These are phyloP conservation scores for Piezodorus guildinii DNA, from an alignment of 1,140 invertebrate genomes.

Conservation along the genomic window DNA sequence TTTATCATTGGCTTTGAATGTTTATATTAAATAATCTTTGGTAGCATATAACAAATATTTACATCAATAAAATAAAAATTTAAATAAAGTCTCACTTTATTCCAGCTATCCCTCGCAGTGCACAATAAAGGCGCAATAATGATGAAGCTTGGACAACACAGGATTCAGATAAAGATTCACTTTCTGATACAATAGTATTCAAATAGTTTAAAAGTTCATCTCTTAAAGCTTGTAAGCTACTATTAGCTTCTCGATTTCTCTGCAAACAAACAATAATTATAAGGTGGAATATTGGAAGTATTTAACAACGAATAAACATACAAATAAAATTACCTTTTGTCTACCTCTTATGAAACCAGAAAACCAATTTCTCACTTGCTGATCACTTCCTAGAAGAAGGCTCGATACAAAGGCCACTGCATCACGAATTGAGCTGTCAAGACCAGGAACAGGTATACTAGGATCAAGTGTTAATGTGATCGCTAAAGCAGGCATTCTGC, in stretches of 20 bases:
- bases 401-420: conserved; percentile 80
- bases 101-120: conserved; percentile 79
- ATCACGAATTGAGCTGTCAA: conserved; percentile 34
- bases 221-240: conserved; percentile 59
- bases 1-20: too few species aligned
- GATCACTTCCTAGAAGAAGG: conserved; percentile 79
- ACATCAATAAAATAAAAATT: background rate
- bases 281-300: background rate
- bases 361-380: conserved; percentile 82
- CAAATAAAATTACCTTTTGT: conserved; percentile 55
- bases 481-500: conserved; percentile 76
- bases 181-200: conserved; percentile 38
- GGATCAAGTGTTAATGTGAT: conserved; percentile 58
- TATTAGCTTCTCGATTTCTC: conserved; percentile 60
- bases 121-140: conserved; percentile 76
- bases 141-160: conserved; percentile 70
- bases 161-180: conserved; percentile 46
- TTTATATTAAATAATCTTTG: too few species aligned
- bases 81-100: conserved; percentile 57
- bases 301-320: background rate
- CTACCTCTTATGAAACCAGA: conserved; percentile 79
- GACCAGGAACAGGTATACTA: conserved; percentile 2
- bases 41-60: background rate
- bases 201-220: conserved; percentile 63
- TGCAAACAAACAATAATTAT: conserved; percentile 28